Evolutionary conservation across 37 sponge, comb jelly and placozoan genomes (phyloP), one percentile per base, ranked within the genome.

Genomic region (Aplysina aerophoba): DNA sequence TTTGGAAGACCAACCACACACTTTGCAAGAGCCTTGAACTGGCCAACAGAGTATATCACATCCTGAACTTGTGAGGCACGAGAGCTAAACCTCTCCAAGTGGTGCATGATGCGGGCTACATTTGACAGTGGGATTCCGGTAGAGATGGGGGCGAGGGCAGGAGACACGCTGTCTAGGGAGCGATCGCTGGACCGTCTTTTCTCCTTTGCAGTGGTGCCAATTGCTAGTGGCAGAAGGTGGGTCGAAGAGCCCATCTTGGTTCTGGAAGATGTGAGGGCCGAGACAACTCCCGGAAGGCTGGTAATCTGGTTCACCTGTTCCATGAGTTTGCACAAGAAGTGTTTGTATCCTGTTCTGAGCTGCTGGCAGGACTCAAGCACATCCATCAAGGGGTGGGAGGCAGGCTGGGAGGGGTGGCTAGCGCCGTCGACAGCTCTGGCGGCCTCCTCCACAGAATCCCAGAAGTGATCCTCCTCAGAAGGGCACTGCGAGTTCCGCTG

Each of bases 1-100:
- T 85, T 71, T 34, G 94, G 94, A 5, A 94, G 87, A 61, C 94
- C 94, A 57, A 53, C 58, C 15, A 88, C 3, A 4, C 22, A 40
- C 14, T 36, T 54, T 31, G 81, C 36, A 1, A 93, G 75, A 33
- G 54, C 33, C 59, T 30, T 53, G 59, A 94, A 88, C 38, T 85
- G 86, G n/a, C 80, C 80, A 4, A 94, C 31, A 19, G 89, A 84
- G 34, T 84, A 62, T 24, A 88, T 77, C 1, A 95, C 59, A 21
- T 79, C 89, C 19, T 87, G 61, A 0, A 93, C 57, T 55, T 89
- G 72, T 4, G 38, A 35, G 4, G 83, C 82, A 31, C 91, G 85
- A 14, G 54, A 17, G 55, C 64, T 44, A n/a, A 95, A 87, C 13
- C 73, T 77, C 6, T 36, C 67, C 61, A 94, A 59, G 1, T 65